Percentiles rank a stretch among this genome's conserved stretches.
Conservation (phyloP, 2,113 vertebrate species). For the Microcebus tavaratra region DNA sequence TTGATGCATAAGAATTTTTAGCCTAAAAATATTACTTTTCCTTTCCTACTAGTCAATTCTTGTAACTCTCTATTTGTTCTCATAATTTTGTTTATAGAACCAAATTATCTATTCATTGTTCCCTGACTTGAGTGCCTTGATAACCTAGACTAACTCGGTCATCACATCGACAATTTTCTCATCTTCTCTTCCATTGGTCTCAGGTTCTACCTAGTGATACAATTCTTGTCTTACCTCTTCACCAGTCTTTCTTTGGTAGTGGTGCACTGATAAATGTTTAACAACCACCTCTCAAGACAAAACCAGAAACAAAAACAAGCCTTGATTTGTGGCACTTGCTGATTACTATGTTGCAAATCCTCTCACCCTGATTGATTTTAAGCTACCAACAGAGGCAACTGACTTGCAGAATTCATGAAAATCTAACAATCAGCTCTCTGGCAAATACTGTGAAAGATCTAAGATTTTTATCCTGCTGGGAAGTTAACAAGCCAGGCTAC, state of each 20-base stretch:
- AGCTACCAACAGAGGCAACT: neutral
- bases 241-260: neutral
- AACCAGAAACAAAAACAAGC: neutral
- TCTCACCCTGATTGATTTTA: neutral
- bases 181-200: neutral
- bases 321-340: neutral
- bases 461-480: neutral
- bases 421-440: neutral
- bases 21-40: neutral
- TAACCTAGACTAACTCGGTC: neutral
- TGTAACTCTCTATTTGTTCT: neutral
- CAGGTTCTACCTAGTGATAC: neutral
- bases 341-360: neutral
- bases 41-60: neutral
- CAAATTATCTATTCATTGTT: neutral
- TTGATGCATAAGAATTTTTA: neutral
- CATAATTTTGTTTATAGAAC: neutral
- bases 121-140: neutral
- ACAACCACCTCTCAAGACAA: neutral
- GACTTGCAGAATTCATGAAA: conserved; percentile 2
- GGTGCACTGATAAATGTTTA: neutral
- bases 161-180: neutral
- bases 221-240: neutral
- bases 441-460: neutral
- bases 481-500: neutral